phyloP scores from a whole-genome alignment of 2,797 vertebrate species.

The Apodemus agrarius region DNA sequence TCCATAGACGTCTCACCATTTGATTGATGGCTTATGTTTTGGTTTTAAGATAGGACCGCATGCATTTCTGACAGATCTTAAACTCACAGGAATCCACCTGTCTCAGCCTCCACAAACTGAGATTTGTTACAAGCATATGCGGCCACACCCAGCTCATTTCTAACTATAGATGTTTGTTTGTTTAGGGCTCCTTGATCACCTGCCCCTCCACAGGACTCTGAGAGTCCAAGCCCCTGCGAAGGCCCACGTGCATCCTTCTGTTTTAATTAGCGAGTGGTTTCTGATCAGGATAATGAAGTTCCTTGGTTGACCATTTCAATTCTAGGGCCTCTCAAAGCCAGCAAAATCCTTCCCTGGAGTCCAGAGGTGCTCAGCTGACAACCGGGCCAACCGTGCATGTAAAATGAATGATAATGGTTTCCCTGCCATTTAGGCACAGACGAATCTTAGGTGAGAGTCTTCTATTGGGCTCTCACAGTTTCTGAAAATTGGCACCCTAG shows the following conservation, averaged over 20 bases:
- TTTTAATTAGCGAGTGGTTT: constrained; percentile 10
- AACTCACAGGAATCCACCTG: not conserved
- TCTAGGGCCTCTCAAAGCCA: constrained; percentile 45
- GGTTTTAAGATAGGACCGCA: not conserved
- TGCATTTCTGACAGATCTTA: not conserved
- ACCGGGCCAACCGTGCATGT: not conserved
- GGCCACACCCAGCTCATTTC: not conserved
- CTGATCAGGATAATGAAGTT: constrained; percentile 11
- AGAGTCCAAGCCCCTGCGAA: not conserved
- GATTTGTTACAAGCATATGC: not conserved
- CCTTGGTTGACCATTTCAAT: constrained; percentile 55
- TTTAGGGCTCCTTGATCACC: not conserved
- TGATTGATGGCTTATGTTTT: not conserved
- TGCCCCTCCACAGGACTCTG: not conserved
- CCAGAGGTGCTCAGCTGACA: constrained; percentile 5
- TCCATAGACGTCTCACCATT: not conserved
- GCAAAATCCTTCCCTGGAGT: constrained; percentile 37
- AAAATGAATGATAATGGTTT: constrained; percentile 72
- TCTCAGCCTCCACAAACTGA: not conserved
- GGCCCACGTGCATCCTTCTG: not conserved
- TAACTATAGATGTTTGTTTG: not conserved
- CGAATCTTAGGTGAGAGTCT: constrained; percentile 80
- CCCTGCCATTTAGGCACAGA: constrained; percentile 75
- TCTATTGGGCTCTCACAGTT: constrained; percentile 75
- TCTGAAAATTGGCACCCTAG: constrained; percentile 82